Evolutionary conservation across 2,113 vertebrate species (phyloP).

Genomic region (Neotoma lepida): DNA sequence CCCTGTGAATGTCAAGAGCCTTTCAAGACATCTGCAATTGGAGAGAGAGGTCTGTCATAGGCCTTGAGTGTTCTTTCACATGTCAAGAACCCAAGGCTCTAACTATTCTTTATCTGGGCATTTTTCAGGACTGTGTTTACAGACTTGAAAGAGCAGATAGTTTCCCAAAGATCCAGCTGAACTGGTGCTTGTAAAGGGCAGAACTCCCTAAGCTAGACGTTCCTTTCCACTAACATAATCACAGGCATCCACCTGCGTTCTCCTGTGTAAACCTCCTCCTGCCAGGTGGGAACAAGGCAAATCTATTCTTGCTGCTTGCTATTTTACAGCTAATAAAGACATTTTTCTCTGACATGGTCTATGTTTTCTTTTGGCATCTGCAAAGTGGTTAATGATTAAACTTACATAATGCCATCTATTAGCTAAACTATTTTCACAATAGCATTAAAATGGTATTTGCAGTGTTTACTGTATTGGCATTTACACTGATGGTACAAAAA

Average conservation of each 20-base stretch:
- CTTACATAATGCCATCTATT: not conserved
- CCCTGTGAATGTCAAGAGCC: not conserved
- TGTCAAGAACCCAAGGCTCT: conserved; percentile 4
- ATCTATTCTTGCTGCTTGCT: conserved; percentile 23
- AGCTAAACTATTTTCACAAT: not conserved
- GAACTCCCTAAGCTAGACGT: not conserved
- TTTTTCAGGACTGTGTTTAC: not conserved
- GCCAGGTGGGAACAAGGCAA: not conserved
- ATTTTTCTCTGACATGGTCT: not conserved
- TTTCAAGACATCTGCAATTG: conserved; percentile 10
- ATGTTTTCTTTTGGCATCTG: conserved; percentile 24
- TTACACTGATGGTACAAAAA: conserved; percentile 23
- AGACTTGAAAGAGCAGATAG: not conserved
- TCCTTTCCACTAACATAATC: not conserved
- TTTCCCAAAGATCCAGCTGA: not conserved
- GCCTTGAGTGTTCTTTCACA: not conserved
- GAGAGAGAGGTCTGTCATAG: not conserved
- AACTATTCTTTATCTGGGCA: not conserved
- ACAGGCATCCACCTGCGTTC: not conserved
- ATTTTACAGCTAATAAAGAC: not conserved
- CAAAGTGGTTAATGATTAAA: conserved; percentile 6
- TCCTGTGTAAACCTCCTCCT: not conserved
- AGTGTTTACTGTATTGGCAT: not conserved
- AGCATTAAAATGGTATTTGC: not conserved
- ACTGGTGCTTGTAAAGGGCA: conserved; percentile 29